Percentiles rank a stretch among this genome's conserved stretches.
phyloP scores from a whole-genome alignment of 2,113 vertebrate species.

The Rhynchopsitta pachyrhyncha region DNA sequence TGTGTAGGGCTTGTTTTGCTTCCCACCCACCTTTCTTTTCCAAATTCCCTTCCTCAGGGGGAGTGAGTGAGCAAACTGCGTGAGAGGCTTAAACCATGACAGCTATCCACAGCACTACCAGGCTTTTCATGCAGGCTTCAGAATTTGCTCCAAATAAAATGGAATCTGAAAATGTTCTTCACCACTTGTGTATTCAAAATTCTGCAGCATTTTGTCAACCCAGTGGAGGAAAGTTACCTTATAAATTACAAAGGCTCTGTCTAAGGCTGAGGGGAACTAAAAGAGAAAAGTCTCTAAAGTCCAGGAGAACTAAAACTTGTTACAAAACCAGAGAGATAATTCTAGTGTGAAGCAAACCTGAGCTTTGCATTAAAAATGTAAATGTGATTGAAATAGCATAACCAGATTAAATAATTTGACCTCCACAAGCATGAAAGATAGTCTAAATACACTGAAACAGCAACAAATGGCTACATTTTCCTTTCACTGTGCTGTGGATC shows the following conservation, averaged over 20 bases:
- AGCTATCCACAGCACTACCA: background rate
- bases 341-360: slow-evolving; percentile 38
- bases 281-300: slow-evolving; percentile 28
- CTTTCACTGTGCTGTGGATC: background rate
- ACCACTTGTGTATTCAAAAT: background rate
- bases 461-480: background rate
- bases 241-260: background rate
- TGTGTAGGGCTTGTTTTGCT: no score
- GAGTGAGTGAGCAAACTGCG: no score
- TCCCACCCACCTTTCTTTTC: no score
- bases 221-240: background rate
- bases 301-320: background rate
- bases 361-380: slow-evolving; percentile 59
- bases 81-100: no score
- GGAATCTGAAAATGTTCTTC: background rate
- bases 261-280: background rate
- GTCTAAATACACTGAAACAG: background rate
- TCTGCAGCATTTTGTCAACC: background rate
- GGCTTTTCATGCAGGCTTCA: background rate
- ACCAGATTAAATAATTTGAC: slow-evolving; percentile 54
- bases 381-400: slow-evolving; percentile 55
- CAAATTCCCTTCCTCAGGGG: no score
- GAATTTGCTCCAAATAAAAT: background rate
- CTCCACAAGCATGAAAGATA: background rate
- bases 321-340: slow-evolving; percentile 2